phyloP scores from a whole-genome alignment of 1,140 invertebrate genomes.

The Drosophila virilis region DNA sequence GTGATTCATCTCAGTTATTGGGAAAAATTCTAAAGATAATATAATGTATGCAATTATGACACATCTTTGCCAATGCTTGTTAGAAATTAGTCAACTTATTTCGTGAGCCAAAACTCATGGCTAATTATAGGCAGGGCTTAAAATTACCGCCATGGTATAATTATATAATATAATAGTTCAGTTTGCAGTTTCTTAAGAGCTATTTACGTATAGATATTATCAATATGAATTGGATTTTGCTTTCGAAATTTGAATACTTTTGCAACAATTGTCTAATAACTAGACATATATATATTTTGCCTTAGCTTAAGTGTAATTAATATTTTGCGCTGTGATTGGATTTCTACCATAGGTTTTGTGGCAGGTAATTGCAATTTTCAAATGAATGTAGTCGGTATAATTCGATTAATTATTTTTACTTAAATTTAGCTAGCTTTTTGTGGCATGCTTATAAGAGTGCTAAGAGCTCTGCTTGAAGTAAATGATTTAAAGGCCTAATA shows the following conservation, averaged over 20 bases:
- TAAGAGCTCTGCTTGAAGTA: too few species aligned
- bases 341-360: too few species aligned
- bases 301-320: too few species aligned
- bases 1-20: slow-evolving; percentile 24
- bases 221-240: background rate
- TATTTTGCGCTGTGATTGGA: too few species aligned
- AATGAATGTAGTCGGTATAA: too few species aligned
- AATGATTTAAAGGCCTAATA: too few species aligned
- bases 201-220: background rate
- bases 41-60: slow-evolving; percentile 7
- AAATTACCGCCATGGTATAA: background rate
- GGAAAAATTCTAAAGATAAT: background rate
- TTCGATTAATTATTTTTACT: too few species aligned
- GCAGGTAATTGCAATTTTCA: too few species aligned
- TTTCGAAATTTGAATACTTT: background rate
- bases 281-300: too few species aligned
- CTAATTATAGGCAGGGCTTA: slow-evolving; percentile 20
- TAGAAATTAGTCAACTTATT: slow-evolving; percentile 34
- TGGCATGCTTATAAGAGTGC: too few species aligned
- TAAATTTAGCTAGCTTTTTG: too few species aligned
- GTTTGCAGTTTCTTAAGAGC: background rate
- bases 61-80: slow-evolving; percentile 8
- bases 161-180: background rate
- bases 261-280: too few species aligned
- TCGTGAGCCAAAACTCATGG: slow-evolving; percentile 7